A percentile compares a stretch with the other conserved stretches of the same genome.
phyloP scores from a whole-genome alignment of 2,113 vertebrate species.

The Sphyrna mokarran region DNA sequence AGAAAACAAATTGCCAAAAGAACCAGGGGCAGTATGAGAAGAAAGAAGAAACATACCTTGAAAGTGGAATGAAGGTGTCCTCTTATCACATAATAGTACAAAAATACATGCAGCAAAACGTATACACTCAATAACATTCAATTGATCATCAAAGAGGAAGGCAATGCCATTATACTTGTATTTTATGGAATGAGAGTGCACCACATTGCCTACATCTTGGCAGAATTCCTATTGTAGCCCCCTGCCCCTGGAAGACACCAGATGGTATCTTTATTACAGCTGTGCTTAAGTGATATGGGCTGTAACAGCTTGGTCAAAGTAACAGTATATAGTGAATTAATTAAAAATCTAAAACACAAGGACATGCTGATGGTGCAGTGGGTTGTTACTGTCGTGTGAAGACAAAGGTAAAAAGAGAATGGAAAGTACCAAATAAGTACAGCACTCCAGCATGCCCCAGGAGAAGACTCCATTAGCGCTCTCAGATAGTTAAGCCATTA shows the following conservation, averaged over 20 bases:
- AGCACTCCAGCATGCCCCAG: not conserved
- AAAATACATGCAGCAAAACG: not conserved
- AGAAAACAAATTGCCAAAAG: not conserved
- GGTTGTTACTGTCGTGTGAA: not conserved
- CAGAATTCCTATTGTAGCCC: not conserved
- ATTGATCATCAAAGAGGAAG: not conserved
- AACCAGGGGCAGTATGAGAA: not conserved
- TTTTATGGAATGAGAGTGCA: not conserved
- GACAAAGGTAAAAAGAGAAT: no score
- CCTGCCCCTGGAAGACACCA: not conserved
- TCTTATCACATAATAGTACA: not conserved
- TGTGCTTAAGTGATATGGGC: not conserved
- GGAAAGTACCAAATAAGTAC: not conserved
- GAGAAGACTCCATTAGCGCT: not conserved
- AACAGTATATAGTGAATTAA: not conserved
- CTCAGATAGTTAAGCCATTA: not conserved
- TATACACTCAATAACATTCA: not conserved
- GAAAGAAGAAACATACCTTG: not conserved
- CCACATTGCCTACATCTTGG: slow-evolving; percentile 3
- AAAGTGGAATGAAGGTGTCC: not conserved
- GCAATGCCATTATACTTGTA: not conserved
- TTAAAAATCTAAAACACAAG: not conserved
- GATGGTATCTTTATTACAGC: not conserved
- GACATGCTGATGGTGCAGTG: not conserved
- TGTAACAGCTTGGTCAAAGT: not conserved